Evolutionary conservation across 2,113 vertebrate species (phyloP), one percentile per base, ranked within the genome.

Genomic region (Pachyramphus minor): DNA sequence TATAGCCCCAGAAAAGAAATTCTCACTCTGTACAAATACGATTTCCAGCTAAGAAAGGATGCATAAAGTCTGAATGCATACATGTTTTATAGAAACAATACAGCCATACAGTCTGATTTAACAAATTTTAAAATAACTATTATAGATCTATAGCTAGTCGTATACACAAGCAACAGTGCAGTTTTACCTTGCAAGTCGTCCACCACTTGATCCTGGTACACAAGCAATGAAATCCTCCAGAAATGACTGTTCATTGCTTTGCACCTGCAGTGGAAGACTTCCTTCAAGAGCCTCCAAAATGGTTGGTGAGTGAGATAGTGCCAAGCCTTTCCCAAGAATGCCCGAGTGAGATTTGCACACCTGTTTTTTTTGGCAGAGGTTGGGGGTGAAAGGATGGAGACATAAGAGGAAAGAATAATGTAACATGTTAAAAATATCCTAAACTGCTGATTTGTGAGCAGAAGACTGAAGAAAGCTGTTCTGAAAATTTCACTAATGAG

Each of bases 201-300:
- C 99, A 73, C 99, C 99, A 84, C 99, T 99, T 50, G 99, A 99
- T 95, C 98, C 99, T 84, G 98, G 98, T 12, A 99, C 98, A 95
- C 99, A 99, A 59, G 99, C 99, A 96, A 99, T 99, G 95, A 99
- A 99, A 96, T 99, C 99, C 92, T 99, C 99, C 77, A 99, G 98
- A 94, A 99, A 99, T 9, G 99, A 99, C 78, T 99, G 99, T 82
- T 99, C 99, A 8, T 99, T 99, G 97, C 99, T 99, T 96, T 99
- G 99, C 20, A 99, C 98, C 84, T 99, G 99, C 68, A 99, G 97
- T 11, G 99, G 99, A 80, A 99, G 98, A 82, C 98, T 99, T 91
- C 99, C 99, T 96, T 99, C 99, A 11, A 99, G 98, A 68, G 99
- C 99, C 89, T 99, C 99, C 83, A 99, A 91, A 92, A 99, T 99